Evolutionary conservation across 2,888 invertebrate species (phyloP).

Genomic region (Polylopha cassiicola): DNA sequence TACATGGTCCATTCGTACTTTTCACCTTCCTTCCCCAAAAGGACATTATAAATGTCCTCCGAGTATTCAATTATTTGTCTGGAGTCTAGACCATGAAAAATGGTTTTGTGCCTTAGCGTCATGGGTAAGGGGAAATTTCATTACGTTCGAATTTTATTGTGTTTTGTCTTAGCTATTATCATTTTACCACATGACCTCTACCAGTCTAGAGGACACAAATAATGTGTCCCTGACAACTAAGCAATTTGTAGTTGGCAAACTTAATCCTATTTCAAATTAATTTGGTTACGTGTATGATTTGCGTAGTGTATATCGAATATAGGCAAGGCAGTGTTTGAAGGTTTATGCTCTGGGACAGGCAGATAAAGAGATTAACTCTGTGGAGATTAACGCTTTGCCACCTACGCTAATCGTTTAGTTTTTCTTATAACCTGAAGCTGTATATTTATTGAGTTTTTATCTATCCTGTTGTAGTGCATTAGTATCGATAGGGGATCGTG

Average conservation of each 20-base stretch:
- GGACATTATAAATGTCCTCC: conserved; percentile 37
- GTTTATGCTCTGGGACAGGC: no score
- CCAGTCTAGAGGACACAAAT: conserved; percentile 10
- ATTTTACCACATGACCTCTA: conserved; percentile 9
- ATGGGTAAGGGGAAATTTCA: conserved; percentile 26
- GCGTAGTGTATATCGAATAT: no score
- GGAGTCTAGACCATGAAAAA: conserved; percentile 41
- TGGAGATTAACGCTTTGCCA: conserved; percentile 2
- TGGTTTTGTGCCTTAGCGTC: conserved; percentile 34
- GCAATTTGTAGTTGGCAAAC: no score
- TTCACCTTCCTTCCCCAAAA: conserved; percentile 42
- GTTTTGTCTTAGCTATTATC: conserved; percentile 2
- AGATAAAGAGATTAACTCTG: no score
- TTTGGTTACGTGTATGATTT: no score
- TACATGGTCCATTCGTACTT: conserved; percentile 37
- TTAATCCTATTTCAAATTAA: no score
- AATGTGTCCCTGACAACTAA: no score
- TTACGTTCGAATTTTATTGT: conserved; percentile 11
- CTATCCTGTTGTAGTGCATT: conserved; percentile 5
- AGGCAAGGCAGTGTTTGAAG: no score
- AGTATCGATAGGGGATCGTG: conserved; percentile 34
- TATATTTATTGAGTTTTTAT: no score
- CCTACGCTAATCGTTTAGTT: no score
- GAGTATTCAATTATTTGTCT: conserved; percentile 44
- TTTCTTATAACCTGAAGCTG: no score